These are phyloP conservation scores for Brassicogethes aeneus DNA, from an alignment of 2,888 invertebrate species.

Conservation along the genomic window DNA sequence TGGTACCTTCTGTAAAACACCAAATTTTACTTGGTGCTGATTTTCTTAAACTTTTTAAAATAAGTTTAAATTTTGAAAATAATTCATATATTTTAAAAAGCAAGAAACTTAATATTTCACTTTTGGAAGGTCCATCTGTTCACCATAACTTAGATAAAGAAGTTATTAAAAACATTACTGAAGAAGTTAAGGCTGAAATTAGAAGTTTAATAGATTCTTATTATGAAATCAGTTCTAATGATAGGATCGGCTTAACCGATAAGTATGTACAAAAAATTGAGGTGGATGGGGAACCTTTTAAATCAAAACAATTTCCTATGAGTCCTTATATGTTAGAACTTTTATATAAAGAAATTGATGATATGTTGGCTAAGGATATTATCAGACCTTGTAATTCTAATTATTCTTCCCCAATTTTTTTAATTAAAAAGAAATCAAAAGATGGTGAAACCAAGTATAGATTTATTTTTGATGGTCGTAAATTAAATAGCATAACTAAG, in stretches of 20 bases:
- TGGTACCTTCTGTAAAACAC: constrained; percentile 10
- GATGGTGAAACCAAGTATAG: too few species aligned
- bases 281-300: too few species aligned
- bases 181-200: not conserved
- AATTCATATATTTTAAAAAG: not conserved
- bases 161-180: not conserved
- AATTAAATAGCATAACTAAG: too few species aligned
- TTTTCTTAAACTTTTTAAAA: too few species aligned
- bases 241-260: not conserved
- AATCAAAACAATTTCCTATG: constrained; percentile 18
- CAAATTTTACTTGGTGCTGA: constrained; percentile 10
- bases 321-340: too few species aligned
- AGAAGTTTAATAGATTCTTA: not conserved
- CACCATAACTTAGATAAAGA: not conserved
- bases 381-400: constrained; percentile 19
- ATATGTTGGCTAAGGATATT: constrained; percentile 19
- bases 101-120: not conserved
- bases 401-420: constrained; percentile 21
- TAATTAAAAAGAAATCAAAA: constrained; percentile 18
- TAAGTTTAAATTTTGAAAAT: constrained; percentile 7
- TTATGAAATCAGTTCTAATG: not conserved
- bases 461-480: too few species aligned
- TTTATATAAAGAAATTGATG: constrained; percentile 17
- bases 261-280: not conserved
- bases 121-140: not conserved